Base-by-base conservation (phyloP, 2,888 invertebrate species). In the Drosophila nigricruria region DNA sequence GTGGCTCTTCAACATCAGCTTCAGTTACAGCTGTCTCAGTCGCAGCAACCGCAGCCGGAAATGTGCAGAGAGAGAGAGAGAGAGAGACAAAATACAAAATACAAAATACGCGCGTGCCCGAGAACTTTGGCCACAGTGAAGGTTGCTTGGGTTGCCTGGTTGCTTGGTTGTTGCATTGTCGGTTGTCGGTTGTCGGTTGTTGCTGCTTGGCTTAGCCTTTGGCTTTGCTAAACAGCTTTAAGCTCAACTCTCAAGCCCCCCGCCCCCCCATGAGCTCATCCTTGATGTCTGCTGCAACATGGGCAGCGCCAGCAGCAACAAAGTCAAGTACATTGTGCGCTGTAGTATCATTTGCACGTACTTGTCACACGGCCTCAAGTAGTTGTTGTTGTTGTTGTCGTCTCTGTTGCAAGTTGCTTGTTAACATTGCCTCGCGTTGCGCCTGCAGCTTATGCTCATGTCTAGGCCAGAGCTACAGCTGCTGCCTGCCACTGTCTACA, bases 301-400 rank as follows among this genome's bases (percentile, higher is more conserved):
- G 43, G 50, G 18, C 63, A 69, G 34, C 61, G n/a, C 53, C 70
- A 50, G 16, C 76, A 59, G 56, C 76, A 68, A 61, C 77, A 76
- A 60, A 86, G 69, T 89, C 76, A 79, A 89, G 87, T 80, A 86
- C 86, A 80, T 77, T 80, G 86, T 82, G 76, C 84, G 79, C 78
- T 90, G 59, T 78, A 89, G 89, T 90, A 90, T 90, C 89, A 89
- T 89, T 90, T 90, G 90, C 90, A 89, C 84, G 88, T 88, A 86
- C 89, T 88, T 83, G 88, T 84, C 81, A 79, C 84, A 73, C 81
- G 72, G 77, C 69, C 78, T 69, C 67, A 70, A 73, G 79, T 69
- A 59, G 56, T 59, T 76, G 76, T 57, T 50, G 63, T 23, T 50
- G 50, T 2, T 52, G 27, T n/a, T 27, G 47, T 18, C 27, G 47